These are phyloP conservation scores for Crypturellus undulatus DNA, from an alignment of 2,113 vertebrate genomes.

Conservation along the genomic window DNA sequence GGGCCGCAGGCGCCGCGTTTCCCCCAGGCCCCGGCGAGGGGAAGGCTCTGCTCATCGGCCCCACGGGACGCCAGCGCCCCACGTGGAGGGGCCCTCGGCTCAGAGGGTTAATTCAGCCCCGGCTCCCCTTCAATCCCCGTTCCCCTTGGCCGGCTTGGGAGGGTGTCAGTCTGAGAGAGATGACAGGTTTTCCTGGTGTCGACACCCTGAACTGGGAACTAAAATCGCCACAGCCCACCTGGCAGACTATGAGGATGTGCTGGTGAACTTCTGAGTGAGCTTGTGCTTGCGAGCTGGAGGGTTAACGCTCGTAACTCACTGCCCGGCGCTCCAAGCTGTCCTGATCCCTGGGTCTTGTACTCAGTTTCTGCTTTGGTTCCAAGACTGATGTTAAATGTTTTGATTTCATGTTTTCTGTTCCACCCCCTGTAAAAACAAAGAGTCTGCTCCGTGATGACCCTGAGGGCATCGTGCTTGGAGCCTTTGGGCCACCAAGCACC, in stretches of 20 bases:
- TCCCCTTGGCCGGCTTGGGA: neutral
- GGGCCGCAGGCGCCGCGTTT: rapidly evolving
- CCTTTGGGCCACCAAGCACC: neutral
- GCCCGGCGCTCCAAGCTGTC: rapidly evolving
- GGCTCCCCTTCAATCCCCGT: no score
- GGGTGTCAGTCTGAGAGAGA: neutral
- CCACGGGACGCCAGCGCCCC: rapidly evolving
- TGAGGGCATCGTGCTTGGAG: neutral
- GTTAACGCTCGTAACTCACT: rapidly evolving
- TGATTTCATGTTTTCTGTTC: neutral
- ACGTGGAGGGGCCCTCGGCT: neutral
- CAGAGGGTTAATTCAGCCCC: neutral
- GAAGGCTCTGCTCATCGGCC: rapidly evolving
- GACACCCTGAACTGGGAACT: neutral
- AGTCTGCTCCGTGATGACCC: neutral
- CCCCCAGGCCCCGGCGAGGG: neutral
- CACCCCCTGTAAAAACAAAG: neutral
- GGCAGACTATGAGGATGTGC: neutral
- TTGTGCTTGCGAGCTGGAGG: neutral
- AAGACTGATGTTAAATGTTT: neutral
- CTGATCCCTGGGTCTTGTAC: no score
- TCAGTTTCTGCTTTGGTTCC: neutral
- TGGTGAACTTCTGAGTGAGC: neutral
- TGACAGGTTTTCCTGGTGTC: neutral
- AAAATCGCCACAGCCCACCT: rapidly evolving